Percentiles rank a stretch among this genome's conserved stretches.
Conservation (phyloP, 2,888 invertebrate species). For the Leptodirus hochenwartii region DNA sequence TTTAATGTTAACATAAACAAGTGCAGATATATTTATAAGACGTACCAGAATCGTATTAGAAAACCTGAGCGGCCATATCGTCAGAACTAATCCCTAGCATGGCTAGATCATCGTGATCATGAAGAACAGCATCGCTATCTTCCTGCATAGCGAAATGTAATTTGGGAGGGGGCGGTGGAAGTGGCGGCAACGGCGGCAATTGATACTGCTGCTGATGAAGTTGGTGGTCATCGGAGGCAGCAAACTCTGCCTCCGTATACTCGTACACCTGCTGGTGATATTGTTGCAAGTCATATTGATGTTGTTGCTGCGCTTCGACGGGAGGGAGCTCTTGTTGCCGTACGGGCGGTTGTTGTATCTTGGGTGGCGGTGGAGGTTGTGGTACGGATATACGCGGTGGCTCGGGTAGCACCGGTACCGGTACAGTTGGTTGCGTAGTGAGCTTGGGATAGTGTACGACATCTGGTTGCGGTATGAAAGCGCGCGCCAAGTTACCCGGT, state of each 20-base stretch:
- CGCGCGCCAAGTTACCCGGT: slow-evolving; percentile 23
- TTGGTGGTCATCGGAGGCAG: neutral
- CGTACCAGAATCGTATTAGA: too few relatives aligned
- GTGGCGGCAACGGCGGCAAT: too few relatives aligned
- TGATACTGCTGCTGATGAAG: neutral
- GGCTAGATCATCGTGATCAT: slow-evolving; percentile 58
- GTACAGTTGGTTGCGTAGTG: slow-evolving; percentile 22
- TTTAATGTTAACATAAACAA: slow-evolving; percentile 1
- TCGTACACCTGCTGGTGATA: neutral
- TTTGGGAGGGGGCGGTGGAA: slow-evolving; percentile 11
- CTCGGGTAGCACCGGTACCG: slow-evolving; percentile 18
- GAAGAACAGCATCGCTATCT: too few relatives aligned
- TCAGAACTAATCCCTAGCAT: slow-evolving; percentile 75
- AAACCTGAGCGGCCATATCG: slow-evolving; percentile 49
- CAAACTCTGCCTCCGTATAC: neutral
- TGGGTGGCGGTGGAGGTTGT: slow-evolving; percentile 20
- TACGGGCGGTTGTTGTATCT: too few relatives aligned
- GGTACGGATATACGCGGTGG: slow-evolving; percentile 16
- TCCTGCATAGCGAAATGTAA: neutral
- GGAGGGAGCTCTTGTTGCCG: too few relatives aligned
- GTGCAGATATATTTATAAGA: neutral
- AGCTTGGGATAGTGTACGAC: slow-evolving; percentile 27
- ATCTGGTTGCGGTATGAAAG: slow-evolving; percentile 27
- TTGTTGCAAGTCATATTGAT: neutral
- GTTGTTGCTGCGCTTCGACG: slow-evolving; percentile 6